These are phyloP conservation scores for Trypoxylon attenuatum DNA, from an alignment of 2,888 invertebrate species.

Conservation along the genomic window DNA sequence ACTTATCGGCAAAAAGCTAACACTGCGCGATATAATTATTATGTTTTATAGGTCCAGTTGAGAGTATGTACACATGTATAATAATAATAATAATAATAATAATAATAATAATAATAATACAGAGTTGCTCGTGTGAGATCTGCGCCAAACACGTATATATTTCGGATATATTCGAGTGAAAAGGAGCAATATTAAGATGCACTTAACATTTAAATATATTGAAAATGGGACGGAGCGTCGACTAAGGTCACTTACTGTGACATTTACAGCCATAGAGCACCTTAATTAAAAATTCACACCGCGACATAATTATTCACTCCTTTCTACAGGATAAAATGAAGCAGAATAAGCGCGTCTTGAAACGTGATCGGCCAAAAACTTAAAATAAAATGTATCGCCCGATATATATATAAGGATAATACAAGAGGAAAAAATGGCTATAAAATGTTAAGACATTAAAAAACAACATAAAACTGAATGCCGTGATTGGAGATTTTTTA, in stretches of 20 bases:
- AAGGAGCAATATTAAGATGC: no score
- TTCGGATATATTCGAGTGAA: no score
- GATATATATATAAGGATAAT: conserved; percentile 14
- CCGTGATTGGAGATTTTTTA: conserved; percentile 57
- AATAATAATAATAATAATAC: no score
- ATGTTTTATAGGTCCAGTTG: no score
- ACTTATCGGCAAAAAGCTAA: no score
- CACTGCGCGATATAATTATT: no score
- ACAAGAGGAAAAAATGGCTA: conserved; percentile 10
- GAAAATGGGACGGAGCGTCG: conserved; percentile 59
- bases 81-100: no score
- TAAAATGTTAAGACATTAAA: conserved; percentile 37
- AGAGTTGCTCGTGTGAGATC: no score
- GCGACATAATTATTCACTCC: conserved; percentile 19
- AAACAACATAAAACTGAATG: conserved; percentile 42
- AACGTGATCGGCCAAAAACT: no score
- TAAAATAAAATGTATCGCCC: conserved; percentile 14
- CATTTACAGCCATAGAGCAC: conserved; percentile 35
- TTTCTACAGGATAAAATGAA: conserved; percentile 18
- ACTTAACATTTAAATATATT: conserved; percentile 52
- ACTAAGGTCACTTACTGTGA: conserved; percentile 42
- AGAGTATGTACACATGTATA: no score
- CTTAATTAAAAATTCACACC: conserved; percentile 33
- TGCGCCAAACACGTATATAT: no score
- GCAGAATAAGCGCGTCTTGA: conserved; percentile 4